Percentiles rank a stretch among this genome's conserved stretches.
Evolutionary conservation across 1,140 invertebrate genomes (phyloP).

Genomic region (Drosophila neocordata): DNA sequence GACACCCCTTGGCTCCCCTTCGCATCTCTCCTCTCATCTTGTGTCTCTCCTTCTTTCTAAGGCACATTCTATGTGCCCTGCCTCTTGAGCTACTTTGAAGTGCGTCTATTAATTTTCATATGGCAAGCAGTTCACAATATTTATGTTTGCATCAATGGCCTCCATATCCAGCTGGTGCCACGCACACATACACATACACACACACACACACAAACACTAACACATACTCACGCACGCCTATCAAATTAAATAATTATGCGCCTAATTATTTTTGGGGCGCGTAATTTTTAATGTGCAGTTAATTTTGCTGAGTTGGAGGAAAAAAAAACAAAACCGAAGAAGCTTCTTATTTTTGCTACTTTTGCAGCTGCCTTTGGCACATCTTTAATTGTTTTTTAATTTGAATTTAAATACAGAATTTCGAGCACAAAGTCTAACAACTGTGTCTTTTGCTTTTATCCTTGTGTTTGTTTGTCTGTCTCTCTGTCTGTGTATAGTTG

Average conservation of each 20-base stretch:
- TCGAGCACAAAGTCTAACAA: conserved; percentile 1
- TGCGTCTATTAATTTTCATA: conserved; percentile 69
- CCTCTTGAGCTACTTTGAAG: conserved; percentile 34
- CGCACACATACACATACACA: not conserved
- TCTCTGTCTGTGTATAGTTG: not conserved
- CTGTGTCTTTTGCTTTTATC: not conserved
- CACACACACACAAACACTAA: conserved; percentile 9
- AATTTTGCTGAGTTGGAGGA: conserved; percentile 7
- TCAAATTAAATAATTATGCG: conserved; percentile 71
- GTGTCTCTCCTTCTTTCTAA: not conserved
- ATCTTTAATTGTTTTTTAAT: conserved; percentile 11
- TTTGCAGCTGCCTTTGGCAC: not conserved
- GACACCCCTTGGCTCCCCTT: not conserved
- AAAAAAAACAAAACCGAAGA: too few relatives aligned
- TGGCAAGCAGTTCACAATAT: conserved; percentile 57
- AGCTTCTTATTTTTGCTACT: not conserved
- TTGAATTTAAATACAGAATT: conserved; percentile 9
- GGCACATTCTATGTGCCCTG: not conserved
- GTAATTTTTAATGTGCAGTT: conserved; percentile 24
- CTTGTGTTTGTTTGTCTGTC: not conserved
- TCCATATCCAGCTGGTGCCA: conserved; percentile 1
- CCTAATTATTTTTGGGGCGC: conserved; percentile 58
- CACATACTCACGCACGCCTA: conserved; percentile 24
- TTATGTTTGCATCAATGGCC: conserved; percentile 16
- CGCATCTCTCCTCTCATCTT: not conserved